Base-by-base conservation (phyloP, 64 coral and sea anemone genomes). In the Montipora capricornis region DNA sequence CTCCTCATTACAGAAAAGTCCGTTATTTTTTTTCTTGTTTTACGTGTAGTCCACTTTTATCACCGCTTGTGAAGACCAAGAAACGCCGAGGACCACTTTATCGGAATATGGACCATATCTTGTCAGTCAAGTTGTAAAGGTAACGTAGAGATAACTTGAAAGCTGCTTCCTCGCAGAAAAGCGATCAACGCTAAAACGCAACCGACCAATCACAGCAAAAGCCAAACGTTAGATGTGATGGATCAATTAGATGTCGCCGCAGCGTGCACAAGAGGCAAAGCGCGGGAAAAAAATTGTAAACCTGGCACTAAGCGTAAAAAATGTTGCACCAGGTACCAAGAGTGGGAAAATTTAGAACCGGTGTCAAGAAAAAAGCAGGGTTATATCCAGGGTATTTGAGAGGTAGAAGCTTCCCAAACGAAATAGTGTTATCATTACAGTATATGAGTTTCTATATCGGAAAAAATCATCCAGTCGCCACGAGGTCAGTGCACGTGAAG, bases 51-150 rank as follows among this genome's bases (percentile, higher is more conserved):
- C 88, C 0, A 87, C 77, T 0, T 95, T 92, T 67, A 92, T 95
- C 11, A 89, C 77, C 15, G 73, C 64, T 71, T 95, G 75, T 83
- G 94, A 95, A 68, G 89, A 64, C 20, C 85, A 88, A 76, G 90
- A 95, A 60, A 77, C 59, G 13, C 81, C 94, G 19, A 81, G 59
- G 81, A 76, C 76, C 12, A 92, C 82, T 8, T 48, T 95, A 44
- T 68, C 73, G 47, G 84, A 84, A 59, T 95, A 91, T 77, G 94
- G 94, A 52, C 78, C 91, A 47, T 74, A 95, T 49, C 70, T 95
- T 6, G 94, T 95, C 2, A 83, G 84, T 66, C 94, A 92, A 95
- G 90, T 92, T 53, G 59, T 95, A 45, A 87, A 80, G 94, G 94
- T 92, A 20, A 60, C 12, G 81, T 14, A 20, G n/a, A 26, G 7